Percentiles rank a stretch among this genome's conserved stretches.
Conservation (phyloP, 2,797 vertebrate genomes). For the Morelia viridis region DNA sequence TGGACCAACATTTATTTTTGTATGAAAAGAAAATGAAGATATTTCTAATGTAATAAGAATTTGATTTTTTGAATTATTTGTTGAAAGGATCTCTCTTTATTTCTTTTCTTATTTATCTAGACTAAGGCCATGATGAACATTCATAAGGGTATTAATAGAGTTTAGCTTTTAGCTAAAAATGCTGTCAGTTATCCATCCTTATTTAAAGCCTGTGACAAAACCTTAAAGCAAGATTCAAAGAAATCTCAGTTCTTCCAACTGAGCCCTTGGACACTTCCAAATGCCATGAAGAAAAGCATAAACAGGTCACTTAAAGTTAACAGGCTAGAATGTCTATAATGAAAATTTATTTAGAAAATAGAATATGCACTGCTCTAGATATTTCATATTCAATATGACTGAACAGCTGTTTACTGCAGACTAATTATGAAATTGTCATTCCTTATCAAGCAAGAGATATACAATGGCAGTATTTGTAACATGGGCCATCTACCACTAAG, state of each 20-base stretch:
- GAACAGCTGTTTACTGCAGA: not conserved
- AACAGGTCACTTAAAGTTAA: constrained; percentile 14
- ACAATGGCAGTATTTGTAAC: not conserved
- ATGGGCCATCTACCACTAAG: not conserved
- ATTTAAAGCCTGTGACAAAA: not conserved
- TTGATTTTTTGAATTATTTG: not conserved
- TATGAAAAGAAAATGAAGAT: not conserved
- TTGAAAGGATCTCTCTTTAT: not conserved
- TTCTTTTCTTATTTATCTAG: not conserved
- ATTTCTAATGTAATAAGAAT: not conserved
- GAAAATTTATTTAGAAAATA: not conserved
- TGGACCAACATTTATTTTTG: constrained; percentile 17
- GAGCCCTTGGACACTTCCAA: not conserved
- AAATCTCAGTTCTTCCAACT: not conserved
- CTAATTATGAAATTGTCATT: not conserved
- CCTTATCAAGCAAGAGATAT: not conserved
- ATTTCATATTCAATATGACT: not conserved
- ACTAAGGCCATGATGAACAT: not conserved
- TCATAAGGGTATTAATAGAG: not conserved
- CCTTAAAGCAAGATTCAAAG: not conserved
- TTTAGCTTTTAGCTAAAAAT: not conserved
- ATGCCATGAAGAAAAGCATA: not conserved
- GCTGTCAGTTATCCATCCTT: not conserved
- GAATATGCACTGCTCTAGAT: not conserved
- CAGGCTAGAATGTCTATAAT: constrained; percentile 20